Percentiles rank a stretch among this genome's conserved stretches.
These are phyloP conservation scores for Musca domestica DNA, from an alignment of 1,140 invertebrate genomes.

Conservation along the genomic window DNA sequence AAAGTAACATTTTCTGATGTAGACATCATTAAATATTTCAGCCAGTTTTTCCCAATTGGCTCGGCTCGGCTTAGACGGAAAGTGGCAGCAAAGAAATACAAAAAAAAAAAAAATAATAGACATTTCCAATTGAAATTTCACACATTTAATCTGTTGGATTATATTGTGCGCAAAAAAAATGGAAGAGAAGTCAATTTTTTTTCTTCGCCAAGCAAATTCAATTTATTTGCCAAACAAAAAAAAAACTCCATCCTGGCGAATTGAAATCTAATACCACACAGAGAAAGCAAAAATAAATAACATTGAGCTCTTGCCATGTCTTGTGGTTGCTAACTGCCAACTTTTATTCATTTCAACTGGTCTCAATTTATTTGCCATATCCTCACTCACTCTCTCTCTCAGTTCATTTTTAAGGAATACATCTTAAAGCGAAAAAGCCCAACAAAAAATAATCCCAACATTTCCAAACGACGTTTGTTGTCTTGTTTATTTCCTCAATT, in stretches of 20 bases:
- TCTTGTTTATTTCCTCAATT: background rate
- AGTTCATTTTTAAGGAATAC: background rate
- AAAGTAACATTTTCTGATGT: too few relatives aligned
- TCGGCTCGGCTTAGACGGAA: background rate
- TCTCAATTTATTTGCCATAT: background rate
- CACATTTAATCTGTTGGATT: conserved; percentile 4
- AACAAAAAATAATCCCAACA: too few relatives aligned
- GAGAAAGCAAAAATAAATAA: too few relatives aligned
- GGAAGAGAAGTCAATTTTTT: background rate
- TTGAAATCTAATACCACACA: background rate
- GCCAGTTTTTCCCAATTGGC: background rate
- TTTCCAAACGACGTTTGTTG: too few relatives aligned
- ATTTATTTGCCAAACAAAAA: background rate
- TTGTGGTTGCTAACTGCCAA: background rate
- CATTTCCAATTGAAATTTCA: conserved; percentile 12
- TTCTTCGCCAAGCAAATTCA: background rate
- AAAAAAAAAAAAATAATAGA: too few relatives aligned
- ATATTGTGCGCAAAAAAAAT: background rate
- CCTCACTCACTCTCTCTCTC: background rate
- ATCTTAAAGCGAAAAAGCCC: too few relatives aligned
- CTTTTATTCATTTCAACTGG: background rate
- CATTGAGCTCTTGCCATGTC: too few relatives aligned
- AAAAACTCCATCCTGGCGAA: background rate
- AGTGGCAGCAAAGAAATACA: too few relatives aligned
- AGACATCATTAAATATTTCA: conserved; percentile 18